Conservation (phyloP, 2,113 vertebrate species). For the Etheostoma spectabile region DNA sequence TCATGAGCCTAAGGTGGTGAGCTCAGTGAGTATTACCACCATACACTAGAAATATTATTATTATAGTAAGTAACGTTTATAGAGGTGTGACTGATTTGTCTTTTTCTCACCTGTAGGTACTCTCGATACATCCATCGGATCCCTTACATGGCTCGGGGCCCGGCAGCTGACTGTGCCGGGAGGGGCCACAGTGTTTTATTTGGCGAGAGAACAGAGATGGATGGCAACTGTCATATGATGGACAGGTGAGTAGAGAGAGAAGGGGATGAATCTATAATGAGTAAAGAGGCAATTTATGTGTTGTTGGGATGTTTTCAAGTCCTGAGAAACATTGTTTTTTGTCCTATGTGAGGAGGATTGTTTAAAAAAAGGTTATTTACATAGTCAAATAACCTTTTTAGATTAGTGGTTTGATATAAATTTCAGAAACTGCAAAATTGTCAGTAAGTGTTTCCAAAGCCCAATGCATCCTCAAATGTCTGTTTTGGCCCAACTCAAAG, state of each 20-base stretch:
- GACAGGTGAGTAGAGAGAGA: constrained; percentile 77
- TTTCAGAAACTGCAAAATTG: too few relatives aligned
- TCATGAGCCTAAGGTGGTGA: constrained; percentile 83
- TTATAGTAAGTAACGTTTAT: not conserved
- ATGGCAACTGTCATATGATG: constrained; percentile 76
- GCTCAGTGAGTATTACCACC: constrained; percentile 81
- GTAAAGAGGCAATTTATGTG: not conserved
- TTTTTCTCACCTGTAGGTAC: constrained; percentile 39
- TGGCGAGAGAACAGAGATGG: constrained; percentile 69
- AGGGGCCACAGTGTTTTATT: constrained; percentile 81
- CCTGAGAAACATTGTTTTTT: not conserved
- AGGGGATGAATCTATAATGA: not conserved
- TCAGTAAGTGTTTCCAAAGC: too few relatives aligned
- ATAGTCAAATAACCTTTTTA: too few relatives aligned
- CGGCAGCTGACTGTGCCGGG: constrained; percentile 65
- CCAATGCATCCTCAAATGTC: too few relatives aligned
- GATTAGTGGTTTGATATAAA: too few relatives aligned
- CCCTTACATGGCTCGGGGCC: constrained; percentile 60
- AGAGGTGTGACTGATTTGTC: not conserved
- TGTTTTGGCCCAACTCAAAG: too few relatives aligned
- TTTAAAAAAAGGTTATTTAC: too few relatives aligned
- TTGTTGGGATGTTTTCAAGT: not conserved
- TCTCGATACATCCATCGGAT: constrained; percentile 79
- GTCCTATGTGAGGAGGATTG: too few relatives aligned
- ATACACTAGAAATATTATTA: too few relatives aligned